phyloP scores from a whole-genome alignment of 2,888 invertebrate genomes.

The Epinotia demarniana region DNA sequence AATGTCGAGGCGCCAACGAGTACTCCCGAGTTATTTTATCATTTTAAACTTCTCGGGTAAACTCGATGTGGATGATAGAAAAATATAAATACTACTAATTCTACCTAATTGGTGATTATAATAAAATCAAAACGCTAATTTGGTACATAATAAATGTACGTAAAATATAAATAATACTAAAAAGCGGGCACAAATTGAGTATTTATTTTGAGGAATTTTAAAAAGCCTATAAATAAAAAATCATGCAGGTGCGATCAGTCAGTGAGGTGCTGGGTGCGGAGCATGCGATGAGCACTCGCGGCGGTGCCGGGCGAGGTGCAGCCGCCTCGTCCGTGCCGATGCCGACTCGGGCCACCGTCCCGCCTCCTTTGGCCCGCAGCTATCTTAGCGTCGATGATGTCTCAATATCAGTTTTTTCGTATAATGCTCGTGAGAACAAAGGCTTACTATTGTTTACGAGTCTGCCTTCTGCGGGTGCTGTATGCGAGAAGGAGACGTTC shows the following conservation, averaged over 20 bases:
- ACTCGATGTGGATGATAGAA: conserved; percentile 72
- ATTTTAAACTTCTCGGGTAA: conserved; percentile 54
- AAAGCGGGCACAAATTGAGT: conserved; percentile 40
- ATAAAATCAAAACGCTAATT: conserved; percentile 37
- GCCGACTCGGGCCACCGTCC: conserved; percentile 73
- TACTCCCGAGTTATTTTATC: conserved; percentile 55
- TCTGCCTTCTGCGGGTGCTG: conserved; percentile 93
- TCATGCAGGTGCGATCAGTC: conserved; percentile 56
- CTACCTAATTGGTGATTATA: conserved; percentile 56
- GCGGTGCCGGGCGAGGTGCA: conserved; percentile 60
- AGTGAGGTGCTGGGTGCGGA: conserved; percentile 45
- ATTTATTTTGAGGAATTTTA: conserved; percentile 38
- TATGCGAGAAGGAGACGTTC: conserved; percentile 92
- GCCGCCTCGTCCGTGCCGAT: conserved; percentile 65
- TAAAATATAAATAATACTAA: conserved; percentile 38
- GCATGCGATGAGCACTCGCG: conserved; percentile 51
- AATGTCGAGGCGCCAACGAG: conserved; percentile 61
- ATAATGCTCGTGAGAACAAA: conserved; percentile 85
- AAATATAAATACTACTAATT: conserved; percentile 69
- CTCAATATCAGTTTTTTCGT: conserved; percentile 79
- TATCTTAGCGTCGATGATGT: conserved; percentile 79
- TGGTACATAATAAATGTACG: conserved; percentile 29
- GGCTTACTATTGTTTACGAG: conserved; percentile 80
- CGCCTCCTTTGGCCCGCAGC: conserved; percentile 81
- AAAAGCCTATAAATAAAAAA: conserved; percentile 35